Conservation (phyloP, 2,797 vertebrate genomes). For the Acanthis flammea region DNA sequence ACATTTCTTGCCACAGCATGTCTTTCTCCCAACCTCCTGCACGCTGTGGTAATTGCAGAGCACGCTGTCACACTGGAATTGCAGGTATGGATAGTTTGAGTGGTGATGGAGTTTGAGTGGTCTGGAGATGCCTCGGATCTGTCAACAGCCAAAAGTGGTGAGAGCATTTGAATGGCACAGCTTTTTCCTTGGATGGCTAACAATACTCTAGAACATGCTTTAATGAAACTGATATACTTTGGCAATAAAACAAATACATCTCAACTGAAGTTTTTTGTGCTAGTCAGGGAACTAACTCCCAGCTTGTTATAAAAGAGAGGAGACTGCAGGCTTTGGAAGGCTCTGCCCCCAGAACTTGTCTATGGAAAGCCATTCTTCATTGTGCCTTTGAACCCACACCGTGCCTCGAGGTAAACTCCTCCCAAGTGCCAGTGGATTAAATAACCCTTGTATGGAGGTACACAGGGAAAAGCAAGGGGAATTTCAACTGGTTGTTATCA, state of each 20-base stretch:
- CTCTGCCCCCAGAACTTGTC: conserved; percentile 12
- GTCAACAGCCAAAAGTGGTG: background rate
- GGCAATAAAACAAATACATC: background rate
- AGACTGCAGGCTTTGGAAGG: conserved; percentile 28
- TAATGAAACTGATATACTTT: background rate
- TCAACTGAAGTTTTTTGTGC: background rate
- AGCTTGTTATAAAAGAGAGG: background rate
- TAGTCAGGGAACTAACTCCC: background rate
- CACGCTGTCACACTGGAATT: background rate
- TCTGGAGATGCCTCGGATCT: background rate
- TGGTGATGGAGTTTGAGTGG: background rate
- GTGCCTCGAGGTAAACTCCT: conserved; percentile 53
- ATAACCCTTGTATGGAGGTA: conserved; percentile 30
- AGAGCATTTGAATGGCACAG: background rate
- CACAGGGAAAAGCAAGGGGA: background rate
- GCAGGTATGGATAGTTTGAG: conserved; percentile 40
- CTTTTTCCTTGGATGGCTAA: background rate
- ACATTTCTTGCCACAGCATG: conserved; percentile 13
- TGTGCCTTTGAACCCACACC: conserved; percentile 54
- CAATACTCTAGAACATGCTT: background rate
- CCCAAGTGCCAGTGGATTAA: conserved; percentile 48
- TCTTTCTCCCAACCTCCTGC: background rate
- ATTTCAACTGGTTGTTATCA: conserved; percentile 70
- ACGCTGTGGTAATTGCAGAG: conserved; percentile 15
- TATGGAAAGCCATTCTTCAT: conserved; percentile 56